These are phyloP conservation scores for Arrhopalites spinosus DNA, from an alignment of 2,888 invertebrate genomes.

Conservation along the genomic window DNA sequence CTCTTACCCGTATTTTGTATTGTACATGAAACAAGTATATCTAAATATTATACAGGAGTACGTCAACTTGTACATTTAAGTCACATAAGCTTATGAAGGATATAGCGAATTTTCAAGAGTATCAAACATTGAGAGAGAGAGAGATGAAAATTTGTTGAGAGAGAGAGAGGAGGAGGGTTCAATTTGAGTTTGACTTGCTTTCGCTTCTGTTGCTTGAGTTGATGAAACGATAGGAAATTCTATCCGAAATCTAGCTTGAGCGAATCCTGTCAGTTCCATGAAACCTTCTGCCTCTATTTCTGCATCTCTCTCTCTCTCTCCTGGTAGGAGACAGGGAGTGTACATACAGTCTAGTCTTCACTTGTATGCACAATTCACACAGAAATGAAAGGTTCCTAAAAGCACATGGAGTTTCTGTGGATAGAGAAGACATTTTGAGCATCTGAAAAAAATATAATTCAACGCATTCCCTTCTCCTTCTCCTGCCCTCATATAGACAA, in stretches of 20 bases:
- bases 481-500: background rate
- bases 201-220: constrained; percentile 33
- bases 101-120: constrained; percentile 15
- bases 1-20: too few species aligned
- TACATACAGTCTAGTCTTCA: background rate
- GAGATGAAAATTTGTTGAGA: constrained; percentile 38
- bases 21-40: too few species aligned
- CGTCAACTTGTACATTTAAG: constrained; percentile 6
- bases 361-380: background rate
- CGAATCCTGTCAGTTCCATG: constrained; percentile 37
- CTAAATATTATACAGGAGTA: background rate
- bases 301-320: background rate
- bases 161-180: constrained; percentile 25
- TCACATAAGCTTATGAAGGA: background rate
- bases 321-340: background rate
- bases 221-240: constrained; percentile 37
- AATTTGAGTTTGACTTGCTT: constrained; percentile 35
- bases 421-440: background rate
- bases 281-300: constrained; percentile 25
- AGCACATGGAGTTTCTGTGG: too few species aligned
- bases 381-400: too few species aligned
- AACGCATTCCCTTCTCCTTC: background rate
- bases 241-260: constrained; percentile 36
- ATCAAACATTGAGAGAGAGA: constrained; percentile 3
- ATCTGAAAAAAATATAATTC: constrained; percentile 8